Evolutionary conservation across 2,797 vertebrate genomes (phyloP).

Genomic region (Onychomys leucogaster): DNA sequence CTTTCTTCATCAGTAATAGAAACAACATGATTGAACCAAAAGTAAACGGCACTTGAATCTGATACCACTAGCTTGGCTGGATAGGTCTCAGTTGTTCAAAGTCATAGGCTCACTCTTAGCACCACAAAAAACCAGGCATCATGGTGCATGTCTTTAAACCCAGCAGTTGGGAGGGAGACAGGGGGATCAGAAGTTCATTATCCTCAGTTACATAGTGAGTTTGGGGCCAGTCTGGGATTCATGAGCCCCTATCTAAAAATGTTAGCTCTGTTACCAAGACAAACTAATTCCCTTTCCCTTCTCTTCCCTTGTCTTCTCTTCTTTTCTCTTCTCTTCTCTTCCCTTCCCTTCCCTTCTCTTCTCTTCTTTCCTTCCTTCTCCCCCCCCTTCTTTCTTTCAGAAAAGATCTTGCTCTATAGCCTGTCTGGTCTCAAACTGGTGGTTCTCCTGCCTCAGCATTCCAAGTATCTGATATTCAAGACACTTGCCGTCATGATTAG

Average conservation of each 20-base stretch:
- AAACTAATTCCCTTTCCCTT: not conserved
- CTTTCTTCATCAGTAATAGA: not conserved
- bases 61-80: slow-evolving; percentile 85
- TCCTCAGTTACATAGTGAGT: not conserved
- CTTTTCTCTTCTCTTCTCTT: too few relatives aligned
- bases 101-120: not conserved
- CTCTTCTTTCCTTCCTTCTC: too few relatives aligned
- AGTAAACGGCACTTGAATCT: slow-evolving; percentile 64
- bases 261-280: not conserved
- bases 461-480: not conserved
- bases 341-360: fast-evolving
- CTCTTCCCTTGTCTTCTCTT: too few relatives aligned
- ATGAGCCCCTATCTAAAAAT: not conserved
- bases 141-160: not conserved
- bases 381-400: not conserved
- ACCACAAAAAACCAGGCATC: not conserved
- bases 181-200: not conserved
- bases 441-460: not conserved
- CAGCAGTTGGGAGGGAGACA: not conserved
- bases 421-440: not conserved
- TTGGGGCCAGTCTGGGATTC: not conserved
- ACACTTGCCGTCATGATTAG: not conserved
- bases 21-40: slow-evolving; percentile 66
- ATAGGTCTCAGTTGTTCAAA: slow-evolving; percentile 72
- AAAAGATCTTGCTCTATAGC: not conserved